These are phyloP conservation scores for Linnaemya tessellans DNA, from an alignment of 2,888 invertebrate species.

Conservation along the genomic window DNA sequence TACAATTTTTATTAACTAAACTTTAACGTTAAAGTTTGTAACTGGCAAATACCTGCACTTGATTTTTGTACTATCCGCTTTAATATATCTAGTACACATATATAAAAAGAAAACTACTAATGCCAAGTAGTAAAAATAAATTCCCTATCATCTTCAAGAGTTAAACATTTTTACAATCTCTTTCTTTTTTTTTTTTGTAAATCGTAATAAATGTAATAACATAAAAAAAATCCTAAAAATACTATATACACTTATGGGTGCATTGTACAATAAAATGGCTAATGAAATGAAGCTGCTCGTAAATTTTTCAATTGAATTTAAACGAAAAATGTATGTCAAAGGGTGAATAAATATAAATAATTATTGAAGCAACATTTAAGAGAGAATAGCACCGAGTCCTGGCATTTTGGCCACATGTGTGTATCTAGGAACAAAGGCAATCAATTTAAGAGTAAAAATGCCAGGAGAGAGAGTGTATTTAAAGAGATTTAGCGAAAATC, in stretches of 20 bases:
- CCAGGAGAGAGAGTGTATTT: not conserved
- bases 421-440: not conserved
- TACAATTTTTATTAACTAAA: no score
- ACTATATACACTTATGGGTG: not conserved
- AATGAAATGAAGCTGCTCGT: constrained; percentile 64
- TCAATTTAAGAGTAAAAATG: constrained; percentile 7
- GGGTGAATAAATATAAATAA: constrained; percentile 67
- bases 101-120: no score
- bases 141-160: no score
- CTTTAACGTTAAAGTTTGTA: no score
- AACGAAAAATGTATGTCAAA: constrained; percentile 70
- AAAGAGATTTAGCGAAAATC: constrained; percentile 9
- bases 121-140: no score
- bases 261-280: constrained; percentile 44
- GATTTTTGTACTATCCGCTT: no score
- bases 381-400: constrained; percentile 22
- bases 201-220: not conserved
- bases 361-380: constrained; percentile 40
- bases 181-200: not conserved
- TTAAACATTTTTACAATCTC: no score
- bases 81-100: no score
- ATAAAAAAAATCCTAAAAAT: not conserved
- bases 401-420: constrained; percentile 12
- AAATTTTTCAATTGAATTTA: constrained; percentile 60
- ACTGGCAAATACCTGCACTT: no score